Evolutionary conservation across 2,888 invertebrate genomes (phyloP).

Genomic region (Nomada lathburiana): DNA sequence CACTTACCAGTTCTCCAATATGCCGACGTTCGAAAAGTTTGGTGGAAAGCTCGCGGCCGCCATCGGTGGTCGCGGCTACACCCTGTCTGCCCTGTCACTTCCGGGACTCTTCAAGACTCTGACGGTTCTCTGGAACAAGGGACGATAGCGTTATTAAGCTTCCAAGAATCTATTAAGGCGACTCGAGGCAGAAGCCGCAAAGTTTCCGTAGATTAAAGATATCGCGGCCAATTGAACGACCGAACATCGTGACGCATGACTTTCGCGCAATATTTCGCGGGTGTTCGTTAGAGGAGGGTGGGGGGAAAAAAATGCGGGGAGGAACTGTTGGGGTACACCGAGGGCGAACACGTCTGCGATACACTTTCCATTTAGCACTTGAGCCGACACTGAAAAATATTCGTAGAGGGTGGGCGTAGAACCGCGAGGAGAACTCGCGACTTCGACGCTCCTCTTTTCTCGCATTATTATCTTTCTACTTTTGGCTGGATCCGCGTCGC

Average conservation of each 20-base stretch:
- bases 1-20: slow-evolving; percentile 83
- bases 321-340: no score
- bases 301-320: no score
- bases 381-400: slow-evolving; percentile 9
- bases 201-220: no score
- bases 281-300: slow-evolving; percentile 1
- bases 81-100: slow-evolving; percentile 74
- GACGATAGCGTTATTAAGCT: slow-evolving; percentile 1
- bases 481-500: slow-evolving; percentile 59
- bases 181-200: neutral
- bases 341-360: slow-evolving; percentile 1
- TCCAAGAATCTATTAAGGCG: neutral
- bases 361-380: slow-evolving; percentile 44
- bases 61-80: slow-evolving; percentile 78
- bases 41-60: slow-evolving; percentile 83
- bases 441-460: slow-evolving; percentile 53
- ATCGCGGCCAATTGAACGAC: no score
- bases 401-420: slow-evolving; percentile 7
- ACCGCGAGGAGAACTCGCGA: slow-evolving; percentile 43
- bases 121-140: slow-evolving; percentile 72
- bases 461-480: slow-evolving; percentile 75
- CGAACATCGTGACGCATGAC: neutral
- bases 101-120: slow-evolving; percentile 67
- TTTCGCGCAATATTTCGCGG: neutral
- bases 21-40: slow-evolving; percentile 82